A percentile compares a stretch with the other conserved stretches of the same genome.
These are phyloP conservation scores for Paracentrotus lividus DNA, from an alignment of 53 echinoderm and acorn worm genomes.

Conservation along the genomic window DNA sequence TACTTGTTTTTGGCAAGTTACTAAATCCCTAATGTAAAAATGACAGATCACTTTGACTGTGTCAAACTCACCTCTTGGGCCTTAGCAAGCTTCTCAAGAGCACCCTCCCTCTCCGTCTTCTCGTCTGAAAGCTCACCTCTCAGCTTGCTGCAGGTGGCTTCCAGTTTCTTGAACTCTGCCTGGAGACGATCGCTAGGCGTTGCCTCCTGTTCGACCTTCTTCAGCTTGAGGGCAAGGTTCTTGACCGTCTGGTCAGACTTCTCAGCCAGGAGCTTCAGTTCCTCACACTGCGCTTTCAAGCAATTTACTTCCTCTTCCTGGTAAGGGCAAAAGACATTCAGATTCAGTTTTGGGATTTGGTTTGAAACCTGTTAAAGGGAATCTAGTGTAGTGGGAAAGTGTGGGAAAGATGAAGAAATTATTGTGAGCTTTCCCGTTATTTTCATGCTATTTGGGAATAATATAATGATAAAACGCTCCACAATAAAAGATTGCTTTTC, in stretches of 20 bases:
- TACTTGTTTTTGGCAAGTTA: too few relatives aligned
- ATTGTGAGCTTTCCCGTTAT: too few relatives aligned
- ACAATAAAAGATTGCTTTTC: too few relatives aligned
- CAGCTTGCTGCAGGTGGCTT: conserved; percentile 76
- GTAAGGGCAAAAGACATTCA: not conserved
- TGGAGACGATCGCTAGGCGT: conserved; percentile 73
- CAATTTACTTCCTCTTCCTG: conserved; percentile 81
- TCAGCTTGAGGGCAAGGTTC: conserved; percentile 82
- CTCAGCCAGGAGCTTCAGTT: conserved; percentile 80
- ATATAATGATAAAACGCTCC: too few relatives aligned
- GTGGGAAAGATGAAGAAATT: too few relatives aligned
- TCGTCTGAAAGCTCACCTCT: conserved; percentile 83
- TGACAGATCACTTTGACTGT: not conserved
- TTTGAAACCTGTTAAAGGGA: too few relatives aligned
- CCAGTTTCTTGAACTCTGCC: conserved; percentile 81
- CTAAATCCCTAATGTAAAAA: too few relatives aligned
- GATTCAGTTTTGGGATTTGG: too few relatives aligned
- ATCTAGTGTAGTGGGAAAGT: too few relatives aligned
- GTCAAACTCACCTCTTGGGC: conserved; percentile 48
- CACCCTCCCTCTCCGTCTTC: conserved; percentile 68
- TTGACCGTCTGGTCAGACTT: conserved; percentile 87
- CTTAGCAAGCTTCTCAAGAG: conserved; percentile 75
- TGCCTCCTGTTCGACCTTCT: conserved; percentile 73
- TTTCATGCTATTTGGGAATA: too few relatives aligned
- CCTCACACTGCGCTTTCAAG: conserved; percentile 80